Evolutionary conservation across 2,888 invertebrate genomes (phyloP).

Genomic region (Drosophila macrothrix): DNA sequence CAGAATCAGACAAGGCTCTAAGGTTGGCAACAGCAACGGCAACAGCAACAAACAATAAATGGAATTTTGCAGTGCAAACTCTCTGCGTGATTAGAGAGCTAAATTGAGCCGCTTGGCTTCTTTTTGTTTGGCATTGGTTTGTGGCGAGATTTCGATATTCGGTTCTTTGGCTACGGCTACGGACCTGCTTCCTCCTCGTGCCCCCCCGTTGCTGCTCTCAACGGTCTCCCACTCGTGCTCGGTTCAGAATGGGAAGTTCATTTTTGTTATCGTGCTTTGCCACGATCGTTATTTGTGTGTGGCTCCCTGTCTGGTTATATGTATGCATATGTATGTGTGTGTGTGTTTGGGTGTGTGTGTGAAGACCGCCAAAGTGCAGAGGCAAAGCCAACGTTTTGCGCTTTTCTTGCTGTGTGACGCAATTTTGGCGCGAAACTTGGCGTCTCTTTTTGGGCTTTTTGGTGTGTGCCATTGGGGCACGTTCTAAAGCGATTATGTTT

Average conservation of each 20-base stretch:
- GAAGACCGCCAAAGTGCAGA: conserved; percentile 68
- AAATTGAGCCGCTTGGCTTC: conserved; percentile 67
- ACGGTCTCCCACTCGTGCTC: conserved; percentile 66
- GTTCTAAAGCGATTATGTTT: conserved; percentile 28
- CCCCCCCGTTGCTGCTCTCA: neutral
- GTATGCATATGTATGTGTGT: conserved; percentile 11
- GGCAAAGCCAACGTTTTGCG: conserved; percentile 41
- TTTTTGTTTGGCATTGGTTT: conserved; percentile 29
- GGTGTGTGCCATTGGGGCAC: conserved; percentile 64
- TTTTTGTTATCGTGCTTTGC: conserved; percentile 76
- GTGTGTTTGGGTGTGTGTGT: conserved; percentile 16
- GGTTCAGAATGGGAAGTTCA: conserved; percentile 60
- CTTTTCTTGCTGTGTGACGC: conserved; percentile 67
- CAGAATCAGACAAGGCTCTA: conserved; percentile 14
- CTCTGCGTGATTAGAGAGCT: conserved; percentile 78
- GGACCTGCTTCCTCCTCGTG: neutral
- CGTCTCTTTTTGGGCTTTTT: conserved; percentile 64
- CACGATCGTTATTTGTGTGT: conserved; percentile 68
- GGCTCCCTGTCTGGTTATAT: conserved; percentile 39
- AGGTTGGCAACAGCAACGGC: conserved; percentile 24
- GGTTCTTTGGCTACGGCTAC: conserved; percentile 14
- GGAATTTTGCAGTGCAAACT: conserved; percentile 72
- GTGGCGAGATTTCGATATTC: conserved; percentile 54
- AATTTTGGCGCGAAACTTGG: conserved; percentile 80
- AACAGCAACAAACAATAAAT: conserved; percentile 13